Base-by-base conservation (phyloP, 2,113 vertebrate species). In the Pollimyrus isidori region DNA sequence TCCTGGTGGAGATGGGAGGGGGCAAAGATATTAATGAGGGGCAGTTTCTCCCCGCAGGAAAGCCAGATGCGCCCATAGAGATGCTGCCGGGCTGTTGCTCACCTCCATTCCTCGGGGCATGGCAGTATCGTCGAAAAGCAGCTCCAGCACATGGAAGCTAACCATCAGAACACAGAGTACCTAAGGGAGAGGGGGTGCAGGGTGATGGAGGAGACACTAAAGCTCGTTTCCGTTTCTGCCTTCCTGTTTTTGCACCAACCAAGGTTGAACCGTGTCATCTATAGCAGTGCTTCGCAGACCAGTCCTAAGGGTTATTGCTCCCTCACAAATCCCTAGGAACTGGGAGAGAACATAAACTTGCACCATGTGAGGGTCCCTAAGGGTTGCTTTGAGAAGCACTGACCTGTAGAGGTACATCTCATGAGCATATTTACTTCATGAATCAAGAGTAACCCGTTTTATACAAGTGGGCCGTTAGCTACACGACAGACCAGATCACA, bases 31-130 rank as follows among this genome's bases (percentile, higher is more conserved):
- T 23, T 23, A 80, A 39, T 6, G 5, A 92, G 35, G 89, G 49
- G 91, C 0, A 65, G 35, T 30, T 58, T 21, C 87, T 69, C 21
- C 65, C 50, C 26, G 11, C 62, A 69, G 62, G 62, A 4, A 30
- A 69, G n/a, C 26, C 26, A 69, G 62, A 30, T 13, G 53, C 85
- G 17, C 21, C 19, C 19, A 6, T 39, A 45, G 5, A 48, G 82
- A 13, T 7, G 7, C 7, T 48, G 7, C 45, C 3, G 17, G 46
- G 26, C 7, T 4, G n/a, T 56, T 7, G 62, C 56, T 93, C 93
- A 99, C 98, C 97, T 99, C 97, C 93, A 98, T 98, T 92, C 97
- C 97, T 93, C 96, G 95, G 0, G 98, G 98, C 98, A 99, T 96
- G 0, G 98, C 98, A 0, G 97, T 94, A 49, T 99, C 98, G 15